Evolutionary conservation across 2,113 vertebrate species (phyloP), one percentile per base, ranked within the genome.

Genomic region (Mus pahari): DNA sequence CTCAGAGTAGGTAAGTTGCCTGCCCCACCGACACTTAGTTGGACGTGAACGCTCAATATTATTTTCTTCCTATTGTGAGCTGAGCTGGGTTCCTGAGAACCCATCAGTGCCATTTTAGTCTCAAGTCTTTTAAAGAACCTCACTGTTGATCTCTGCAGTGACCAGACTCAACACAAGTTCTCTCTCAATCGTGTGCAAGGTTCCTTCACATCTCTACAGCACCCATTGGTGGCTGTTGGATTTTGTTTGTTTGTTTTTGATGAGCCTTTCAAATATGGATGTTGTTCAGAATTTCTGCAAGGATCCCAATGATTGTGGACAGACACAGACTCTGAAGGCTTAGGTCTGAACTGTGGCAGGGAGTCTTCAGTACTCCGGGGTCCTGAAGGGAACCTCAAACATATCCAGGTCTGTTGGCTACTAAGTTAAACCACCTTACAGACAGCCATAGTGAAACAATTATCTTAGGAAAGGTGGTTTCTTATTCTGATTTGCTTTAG

Each of bases 381-480:
- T 74, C 5, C 12, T 22, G 8, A 8, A 58, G 19, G 60, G 84
- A 62, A 64, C 91, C 1, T 70, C 19, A 81, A 71, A 58, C 24
- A 13, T 7, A 78, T 1, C 62, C 26, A 64, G 31, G 16, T 14
- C 82, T 55, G 7, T 11, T 71, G 31, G 82, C 28, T 19, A 71
- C 24, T 9, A 24, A 83, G 10, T 58, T n/a, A 78, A 92, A 92
- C 4, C 55, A 55, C 78, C 10, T 68, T 31, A 4, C 12, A 97
- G 53, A 55, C 12, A 13, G 4, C 48, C 36, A 66, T 42, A 68
- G 42, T 78, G 39, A 94, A 86, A 42, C 19, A 55, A 70, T n/a
- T 31, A 31, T 64, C 89, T 96, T 60, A 60, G 91, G 68, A 39
- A 58, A 78, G 50, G 36, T 82, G 64, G 28, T n/a, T 91, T 92